Conservation (phyloP, 2,797 vertebrate species). For the Gallirallus australis region DNA sequence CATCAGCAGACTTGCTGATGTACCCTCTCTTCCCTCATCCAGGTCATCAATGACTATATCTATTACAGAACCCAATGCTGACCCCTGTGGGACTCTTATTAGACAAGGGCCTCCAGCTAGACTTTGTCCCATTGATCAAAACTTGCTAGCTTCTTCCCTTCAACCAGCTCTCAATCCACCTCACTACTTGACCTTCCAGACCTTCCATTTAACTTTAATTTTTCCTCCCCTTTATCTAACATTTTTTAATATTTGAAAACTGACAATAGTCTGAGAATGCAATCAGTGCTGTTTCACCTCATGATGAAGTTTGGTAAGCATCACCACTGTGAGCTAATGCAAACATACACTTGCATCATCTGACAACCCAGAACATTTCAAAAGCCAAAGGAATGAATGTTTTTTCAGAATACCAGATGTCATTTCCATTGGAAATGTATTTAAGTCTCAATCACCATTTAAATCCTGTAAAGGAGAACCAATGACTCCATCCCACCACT, state of each 20-base stretch:
- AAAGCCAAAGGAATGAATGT: not conserved
- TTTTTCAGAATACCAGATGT: not conserved
- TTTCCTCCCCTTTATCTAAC: not conserved
- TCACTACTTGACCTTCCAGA: too few relatives aligned
- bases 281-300: not conserved
- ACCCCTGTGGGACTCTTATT: too few relatives aligned
- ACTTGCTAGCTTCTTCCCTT: too few relatives aligned
- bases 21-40: too few relatives aligned
- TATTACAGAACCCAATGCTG: too few relatives aligned
- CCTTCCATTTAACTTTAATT: not conserved
- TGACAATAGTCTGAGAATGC: not conserved
- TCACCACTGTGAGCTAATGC: not conserved
- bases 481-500: not conserved
- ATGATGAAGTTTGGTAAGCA: not conserved
- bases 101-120: too few relatives aligned
- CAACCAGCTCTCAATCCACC: too few relatives aligned
- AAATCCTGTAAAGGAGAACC: not conserved
- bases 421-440: not conserved
- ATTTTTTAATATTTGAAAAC: not conserved
- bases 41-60: too few relatives aligned
- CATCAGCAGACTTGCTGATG: too few relatives aligned
- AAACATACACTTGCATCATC: not conserved
- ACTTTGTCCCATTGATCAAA: too few relatives aligned
- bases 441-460: not conserved
- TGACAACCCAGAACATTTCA: not conserved